A percentile compares a stretch with the other conserved stretches of the same genome.
Conservation (phyloP, 1,140 invertebrate genomes). For the Andricus grossulariae region DNA sequence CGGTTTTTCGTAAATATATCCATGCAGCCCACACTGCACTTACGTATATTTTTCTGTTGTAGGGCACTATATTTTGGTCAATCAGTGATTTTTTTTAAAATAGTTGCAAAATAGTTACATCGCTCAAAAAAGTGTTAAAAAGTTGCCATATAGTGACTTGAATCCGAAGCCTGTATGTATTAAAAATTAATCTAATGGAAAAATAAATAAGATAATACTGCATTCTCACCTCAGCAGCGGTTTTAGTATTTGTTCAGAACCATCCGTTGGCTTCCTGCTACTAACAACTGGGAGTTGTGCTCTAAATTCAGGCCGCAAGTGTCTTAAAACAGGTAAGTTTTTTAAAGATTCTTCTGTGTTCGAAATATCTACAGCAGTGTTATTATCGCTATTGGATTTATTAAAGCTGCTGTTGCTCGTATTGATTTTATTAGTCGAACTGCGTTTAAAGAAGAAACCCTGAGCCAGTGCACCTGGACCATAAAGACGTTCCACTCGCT, state of each 20-base stretch:
- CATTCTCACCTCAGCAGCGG: constrained; percentile 66
- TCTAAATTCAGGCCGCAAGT: constrained; percentile 88
- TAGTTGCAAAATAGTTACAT: no score
- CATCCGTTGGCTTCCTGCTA: constrained; percentile 76
- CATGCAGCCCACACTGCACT: no score
- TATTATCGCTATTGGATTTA: constrained; percentile 72
- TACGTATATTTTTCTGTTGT: no score
- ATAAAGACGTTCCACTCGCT: constrained; percentile 90
- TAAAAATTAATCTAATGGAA: not conserved
- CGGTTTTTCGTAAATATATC: no score
- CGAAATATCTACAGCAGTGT: constrained; percentile 63
- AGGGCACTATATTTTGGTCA: no score
- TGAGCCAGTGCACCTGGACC: constrained; percentile 89
- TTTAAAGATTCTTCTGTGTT: constrained; percentile 70
- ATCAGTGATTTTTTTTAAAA: no score
- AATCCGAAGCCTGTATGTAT: no score
- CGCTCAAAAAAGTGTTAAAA: no score
- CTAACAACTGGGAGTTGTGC: constrained; percentile 86
- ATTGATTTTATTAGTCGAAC: constrained; percentile 65
- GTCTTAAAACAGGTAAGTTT: constrained; percentile 84
- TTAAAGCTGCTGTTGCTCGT: constrained; percentile 69
- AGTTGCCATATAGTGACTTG: no score
- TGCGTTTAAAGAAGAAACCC: constrained; percentile 83
- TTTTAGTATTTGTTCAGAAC: constrained; percentile 71
- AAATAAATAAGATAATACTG: constrained; percentile 24